Evolutionary conservation across 92 coral and sea anemone species (phyloP).

Genomic region (Virgularia gustaviana): DNA sequence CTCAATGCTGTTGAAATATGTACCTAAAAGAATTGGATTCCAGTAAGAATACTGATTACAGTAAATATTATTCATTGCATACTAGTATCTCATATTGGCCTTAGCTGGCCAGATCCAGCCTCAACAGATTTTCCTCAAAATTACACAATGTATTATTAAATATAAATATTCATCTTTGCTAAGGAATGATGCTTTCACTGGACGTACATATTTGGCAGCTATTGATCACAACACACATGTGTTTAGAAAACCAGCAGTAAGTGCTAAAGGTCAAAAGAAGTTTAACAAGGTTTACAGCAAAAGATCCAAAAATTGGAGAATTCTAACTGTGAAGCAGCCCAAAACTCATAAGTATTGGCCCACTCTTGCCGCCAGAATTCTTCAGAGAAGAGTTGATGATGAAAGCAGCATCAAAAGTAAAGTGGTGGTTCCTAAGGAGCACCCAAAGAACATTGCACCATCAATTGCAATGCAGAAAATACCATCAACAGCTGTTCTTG

Average conservation of each 20-base stretch:
- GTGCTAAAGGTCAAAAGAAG: slow-evolving; percentile 7
- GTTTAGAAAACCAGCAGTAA: slow-evolving; percentile 11
- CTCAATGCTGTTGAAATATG: slow-evolving; percentile 61
- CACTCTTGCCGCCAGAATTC: slow-evolving; percentile 4
- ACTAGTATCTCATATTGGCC: too few species aligned
- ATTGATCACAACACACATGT: slow-evolving; percentile 37
- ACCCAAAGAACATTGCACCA: slow-evolving; percentile 48
- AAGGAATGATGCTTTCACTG: slow-evolving; percentile 18
- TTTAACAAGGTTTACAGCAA: slow-evolving; percentile 33
- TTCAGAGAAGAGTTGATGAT: slow-evolving; percentile 14
- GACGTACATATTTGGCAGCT: slow-evolving; percentile 6
- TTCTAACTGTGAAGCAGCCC: slow-evolving; percentile 11
- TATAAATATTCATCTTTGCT: too few species aligned
- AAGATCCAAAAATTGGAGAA: slow-evolving; percentile 27
- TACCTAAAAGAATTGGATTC: slow-evolving; percentile 54
- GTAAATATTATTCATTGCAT: background rate
- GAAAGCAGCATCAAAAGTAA: background rate
- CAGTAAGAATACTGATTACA: slow-evolving; percentile 40
- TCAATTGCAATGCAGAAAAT: slow-evolving; percentile 36
- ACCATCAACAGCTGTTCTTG: slow-evolving; percentile 36
- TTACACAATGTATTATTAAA: too few species aligned
- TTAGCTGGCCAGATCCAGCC: too few species aligned
- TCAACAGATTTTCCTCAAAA: too few species aligned
- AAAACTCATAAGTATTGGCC: slow-evolving; percentile 29
- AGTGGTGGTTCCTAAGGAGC: background rate